A percentile compares a stretch with the other conserved stretches of the same genome.
Conservation (phyloP, 2,888 invertebrate genomes). For the Gastrophysa polygoni region DNA sequence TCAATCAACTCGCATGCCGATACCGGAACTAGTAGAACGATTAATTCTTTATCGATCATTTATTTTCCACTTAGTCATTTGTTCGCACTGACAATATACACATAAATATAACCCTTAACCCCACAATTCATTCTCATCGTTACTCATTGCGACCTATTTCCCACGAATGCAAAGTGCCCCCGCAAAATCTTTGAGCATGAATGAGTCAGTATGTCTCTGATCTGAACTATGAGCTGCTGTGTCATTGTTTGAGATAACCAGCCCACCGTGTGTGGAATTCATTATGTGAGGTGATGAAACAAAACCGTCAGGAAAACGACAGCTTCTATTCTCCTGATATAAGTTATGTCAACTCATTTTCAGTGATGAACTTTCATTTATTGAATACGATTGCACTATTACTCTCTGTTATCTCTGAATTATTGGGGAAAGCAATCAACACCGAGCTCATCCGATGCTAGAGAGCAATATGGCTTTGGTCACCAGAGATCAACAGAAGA, state of each 20-base stretch:
- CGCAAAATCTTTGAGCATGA: conserved; percentile 11
- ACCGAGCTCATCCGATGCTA: too few species aligned
- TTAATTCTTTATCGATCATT: conserved; percentile 34
- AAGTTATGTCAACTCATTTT: too few species aligned
- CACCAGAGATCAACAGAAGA: too few species aligned
- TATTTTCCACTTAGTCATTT: conserved; percentile 31
- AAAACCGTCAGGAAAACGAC: too few species aligned
- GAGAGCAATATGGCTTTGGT: too few species aligned
- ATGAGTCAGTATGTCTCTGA: neutral
- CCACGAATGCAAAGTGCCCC: conserved; percentile 25
- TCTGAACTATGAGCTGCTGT: neutral
- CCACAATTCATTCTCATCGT: conserved; percentile 34
- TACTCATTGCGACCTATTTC: conserved; percentile 30
- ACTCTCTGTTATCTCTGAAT: too few species aligned
- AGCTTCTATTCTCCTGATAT: too few species aligned
- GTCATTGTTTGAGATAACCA: neutral
- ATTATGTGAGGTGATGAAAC: neutral
- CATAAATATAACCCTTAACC: conserved; percentile 34
- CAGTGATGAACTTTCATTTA: too few species aligned
- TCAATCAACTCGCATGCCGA: conserved; percentile 23
- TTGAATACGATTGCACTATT: too few species aligned
- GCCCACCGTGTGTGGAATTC: neutral
- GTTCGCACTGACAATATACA: conserved; percentile 33
- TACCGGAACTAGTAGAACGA: conserved; percentile 23
- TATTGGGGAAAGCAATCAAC: too few species aligned